phyloP scores from a whole-genome alignment of 2,113 vertebrate genomes.

The Dascyllus trimaculatus region DNA sequence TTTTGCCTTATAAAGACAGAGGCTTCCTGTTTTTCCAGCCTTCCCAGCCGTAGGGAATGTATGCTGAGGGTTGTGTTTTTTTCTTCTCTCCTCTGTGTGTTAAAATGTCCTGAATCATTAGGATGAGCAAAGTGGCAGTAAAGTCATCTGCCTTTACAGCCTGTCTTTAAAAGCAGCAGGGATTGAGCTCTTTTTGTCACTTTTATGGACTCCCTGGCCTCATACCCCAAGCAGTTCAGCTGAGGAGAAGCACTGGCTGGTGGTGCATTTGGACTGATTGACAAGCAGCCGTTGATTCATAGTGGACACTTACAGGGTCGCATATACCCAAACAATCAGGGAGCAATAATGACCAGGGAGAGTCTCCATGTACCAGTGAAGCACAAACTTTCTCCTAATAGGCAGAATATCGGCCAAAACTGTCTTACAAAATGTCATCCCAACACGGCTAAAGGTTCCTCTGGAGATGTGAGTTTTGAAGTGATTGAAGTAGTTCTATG shows the following conservation, averaged over 20 bases:
- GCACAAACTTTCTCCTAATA: not conserved
- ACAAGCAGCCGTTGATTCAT: slow-evolving; percentile 13
- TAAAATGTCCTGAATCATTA: slow-evolving; percentile 61
- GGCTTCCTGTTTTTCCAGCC: slow-evolving; percentile 67
- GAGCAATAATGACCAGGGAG: not conserved
- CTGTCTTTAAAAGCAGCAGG: slow-evolving; percentile 70
- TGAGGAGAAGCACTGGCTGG: slow-evolving; percentile 20
- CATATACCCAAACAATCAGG: not conserved
- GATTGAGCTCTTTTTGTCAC: slow-evolving; percentile 48
- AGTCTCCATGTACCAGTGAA: not conserved
- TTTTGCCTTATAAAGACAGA: slow-evolving; percentile 65
- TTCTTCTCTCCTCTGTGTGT: slow-evolving; percentile 24
- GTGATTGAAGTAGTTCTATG: no score
- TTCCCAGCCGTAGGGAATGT: slow-evolving; percentile 32
- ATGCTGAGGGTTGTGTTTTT: not conserved
- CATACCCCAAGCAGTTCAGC: slow-evolving; percentile 32
- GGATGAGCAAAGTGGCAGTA: slow-evolving; percentile 60
- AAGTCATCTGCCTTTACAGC: slow-evolving; percentile 74
- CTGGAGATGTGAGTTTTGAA: no score
- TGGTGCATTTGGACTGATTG: slow-evolving; percentile 26
- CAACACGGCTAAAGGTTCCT: no score
- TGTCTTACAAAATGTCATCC: no score
- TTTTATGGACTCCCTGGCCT: slow-evolving; percentile 72
- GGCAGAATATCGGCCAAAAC: no score
- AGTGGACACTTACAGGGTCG: slow-evolving; percentile 9